phyloP scores from a whole-genome alignment of 2,113 vertebrate species.

The Peromyscus californicus region DNA sequence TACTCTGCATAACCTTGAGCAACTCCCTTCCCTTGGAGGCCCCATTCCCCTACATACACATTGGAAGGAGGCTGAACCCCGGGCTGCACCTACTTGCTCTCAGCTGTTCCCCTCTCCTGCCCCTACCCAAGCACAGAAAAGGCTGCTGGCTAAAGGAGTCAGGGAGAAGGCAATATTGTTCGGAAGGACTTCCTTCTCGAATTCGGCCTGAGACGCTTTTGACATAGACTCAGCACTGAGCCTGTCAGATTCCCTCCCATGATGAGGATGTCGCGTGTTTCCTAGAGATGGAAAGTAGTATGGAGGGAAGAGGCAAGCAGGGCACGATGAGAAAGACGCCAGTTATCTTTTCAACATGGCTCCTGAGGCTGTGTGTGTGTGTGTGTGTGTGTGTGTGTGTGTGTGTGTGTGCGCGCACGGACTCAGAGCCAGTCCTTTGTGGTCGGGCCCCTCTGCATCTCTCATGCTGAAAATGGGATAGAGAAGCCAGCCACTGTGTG shows the following conservation, averaged over 20 bases:
- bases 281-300: not conserved
- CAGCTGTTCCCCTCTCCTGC: too few relatives aligned
- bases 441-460: not conserved
- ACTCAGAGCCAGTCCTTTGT: not conserved
- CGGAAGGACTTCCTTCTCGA: not conserved
- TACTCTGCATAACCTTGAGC: not conserved
- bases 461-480: fast-evolving
- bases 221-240: not conserved
- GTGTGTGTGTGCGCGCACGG: fast-evolving
- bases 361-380: not conserved
- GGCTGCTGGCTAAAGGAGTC: not conserved
- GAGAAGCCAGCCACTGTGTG: not conserved
- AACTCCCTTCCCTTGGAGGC: not conserved
- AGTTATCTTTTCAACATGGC: fast-evolving
- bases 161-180: too few relatives aligned
- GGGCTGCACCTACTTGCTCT: not conserved
- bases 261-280: not conserved
- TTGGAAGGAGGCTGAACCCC: not conserved
- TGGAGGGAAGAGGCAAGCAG: not conserved
- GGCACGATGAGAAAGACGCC: too few relatives aligned
- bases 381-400: not conserved
- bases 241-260: too few relatives aligned
- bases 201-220: not conserved
- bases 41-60: not conserved
- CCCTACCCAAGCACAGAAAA: too few relatives aligned